phyloP scores from a whole-genome alignment of 1,140 invertebrate genomes.

The Drosophila arawakana region DNA sequence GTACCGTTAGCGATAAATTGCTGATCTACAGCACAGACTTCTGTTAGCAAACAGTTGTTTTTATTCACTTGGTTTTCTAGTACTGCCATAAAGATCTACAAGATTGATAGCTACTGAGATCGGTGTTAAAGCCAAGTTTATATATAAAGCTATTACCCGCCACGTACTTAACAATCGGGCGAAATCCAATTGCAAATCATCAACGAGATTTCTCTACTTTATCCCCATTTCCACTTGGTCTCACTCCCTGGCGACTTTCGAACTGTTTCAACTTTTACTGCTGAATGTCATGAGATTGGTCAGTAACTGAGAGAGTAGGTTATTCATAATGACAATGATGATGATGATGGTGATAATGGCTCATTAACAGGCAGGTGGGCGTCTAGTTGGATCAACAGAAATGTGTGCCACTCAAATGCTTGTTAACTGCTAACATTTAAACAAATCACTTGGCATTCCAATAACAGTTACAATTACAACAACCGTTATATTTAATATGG shows the following conservation, averaged over 20 bases:
- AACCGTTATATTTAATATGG: constrained; percentile 25
- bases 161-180: constrained; percentile 15
- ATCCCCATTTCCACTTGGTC: too few species aligned
- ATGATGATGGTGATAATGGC: constrained; percentile 39
- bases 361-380: constrained; percentile 34
- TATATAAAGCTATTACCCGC: constrained; percentile 29
- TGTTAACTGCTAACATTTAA: constrained; percentile 36
- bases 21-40: neutral
- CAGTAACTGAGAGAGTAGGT: constrained; percentile 29
- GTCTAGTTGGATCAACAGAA: neutral
- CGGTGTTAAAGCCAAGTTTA: constrained; percentile 19
- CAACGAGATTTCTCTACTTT: constrained; percentile 23
- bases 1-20: constrained; percentile 3
- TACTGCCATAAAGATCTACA: constrained; percentile 15
- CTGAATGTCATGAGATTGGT: constrained; percentile 32
- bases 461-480: constrained; percentile 14
- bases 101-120: constrained; percentile 20
- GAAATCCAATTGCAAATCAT: constrained; percentile 37
- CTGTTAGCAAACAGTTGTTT: too few species aligned
- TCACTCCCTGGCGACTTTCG: constrained; percentile 8
- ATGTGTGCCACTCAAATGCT: constrained; percentile 17
- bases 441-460: constrained; percentile 38
- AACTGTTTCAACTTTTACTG: constrained; percentile 17
- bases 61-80: neutral
- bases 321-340: constrained; percentile 11